phyloP scores from a whole-genome alignment of 2,797 vertebrate genomes.

The Rallus crepitans region DNA sequence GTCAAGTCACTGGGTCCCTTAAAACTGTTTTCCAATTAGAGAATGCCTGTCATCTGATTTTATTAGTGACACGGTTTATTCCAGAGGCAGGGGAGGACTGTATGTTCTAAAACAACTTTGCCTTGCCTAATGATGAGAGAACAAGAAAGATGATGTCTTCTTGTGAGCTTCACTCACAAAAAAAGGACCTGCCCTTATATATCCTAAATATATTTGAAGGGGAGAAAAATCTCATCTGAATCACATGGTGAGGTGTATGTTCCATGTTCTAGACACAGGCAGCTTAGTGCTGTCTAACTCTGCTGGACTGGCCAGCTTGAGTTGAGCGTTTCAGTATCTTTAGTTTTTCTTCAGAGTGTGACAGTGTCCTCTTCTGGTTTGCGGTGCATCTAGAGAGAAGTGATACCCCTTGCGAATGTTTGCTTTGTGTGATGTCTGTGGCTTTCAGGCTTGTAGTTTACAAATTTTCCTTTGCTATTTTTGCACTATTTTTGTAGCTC shows the following conservation, averaged over 20 bases:
- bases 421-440: not conserved
- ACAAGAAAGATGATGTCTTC: not conserved
- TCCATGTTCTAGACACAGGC: not conserved
- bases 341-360: not conserved
- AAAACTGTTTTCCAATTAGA: not conserved
- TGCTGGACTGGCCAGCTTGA: not conserved
- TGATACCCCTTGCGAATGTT: not conserved
- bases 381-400: not conserved
- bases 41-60: not conserved
- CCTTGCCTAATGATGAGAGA: not conserved
- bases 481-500: not conserved
- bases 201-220: not conserved
- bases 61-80: not conserved
- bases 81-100: not conserved
- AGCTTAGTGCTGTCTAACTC: not conserved
- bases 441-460: not conserved
- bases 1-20: not conserved
- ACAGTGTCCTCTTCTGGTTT: not conserved
- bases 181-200: not conserved
- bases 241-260: accelerated
- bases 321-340: not conserved
- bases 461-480: not conserved
- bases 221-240: not conserved
- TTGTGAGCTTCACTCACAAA: not conserved
- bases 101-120: not conserved